A percentile compares a stretch with the other conserved stretches of the same genome.
phyloP scores from a whole-genome alignment of 2,888 invertebrate genomes.

The Scaeva pyrastri region DNA sequence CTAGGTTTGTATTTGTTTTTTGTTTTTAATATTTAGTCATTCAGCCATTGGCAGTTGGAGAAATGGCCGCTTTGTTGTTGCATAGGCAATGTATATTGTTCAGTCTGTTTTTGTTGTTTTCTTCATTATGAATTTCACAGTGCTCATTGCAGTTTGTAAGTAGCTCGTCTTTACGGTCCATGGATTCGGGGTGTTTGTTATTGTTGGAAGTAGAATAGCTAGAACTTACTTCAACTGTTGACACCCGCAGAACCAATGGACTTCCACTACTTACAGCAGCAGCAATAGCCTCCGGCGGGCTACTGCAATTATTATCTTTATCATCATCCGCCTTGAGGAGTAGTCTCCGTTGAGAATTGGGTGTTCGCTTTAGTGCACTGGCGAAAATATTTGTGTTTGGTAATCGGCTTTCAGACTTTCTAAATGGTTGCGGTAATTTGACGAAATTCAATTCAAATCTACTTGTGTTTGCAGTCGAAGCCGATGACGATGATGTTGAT shows the following conservation, averaged over 20 bases:
- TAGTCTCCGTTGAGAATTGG: slow-evolving; percentile 67
- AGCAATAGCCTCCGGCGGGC: slow-evolving; percentile 60
- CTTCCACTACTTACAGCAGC: slow-evolving; percentile 3
- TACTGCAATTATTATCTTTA: slow-evolving; percentile 64
- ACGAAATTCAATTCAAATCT: slow-evolving; percentile 70
- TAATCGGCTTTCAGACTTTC: slow-evolving; percentile 74
- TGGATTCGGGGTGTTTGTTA: slow-evolving; percentile 17
- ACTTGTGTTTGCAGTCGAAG: slow-evolving; percentile 54
- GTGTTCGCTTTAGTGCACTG: slow-evolving; percentile 70
- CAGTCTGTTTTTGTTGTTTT: slow-evolving; percentile 70
- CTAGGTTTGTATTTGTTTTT: neutral
- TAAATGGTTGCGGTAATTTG: slow-evolving; percentile 68
- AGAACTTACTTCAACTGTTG: slow-evolving; percentile 4
- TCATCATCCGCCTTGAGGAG: slow-evolving; percentile 68
- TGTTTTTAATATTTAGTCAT: slow-evolving; percentile 6
- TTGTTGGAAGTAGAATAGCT: neutral
- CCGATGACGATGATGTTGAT: slow-evolving; percentile 17
- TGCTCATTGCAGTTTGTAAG: slow-evolving; percentile 50
- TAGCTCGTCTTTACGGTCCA: slow-evolving; percentile 22
- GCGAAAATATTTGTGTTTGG: slow-evolving; percentile 70
- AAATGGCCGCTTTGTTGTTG: slow-evolving; percentile 55
- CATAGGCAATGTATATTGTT: slow-evolving; percentile 69
- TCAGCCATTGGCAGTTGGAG: slow-evolving; percentile 69
- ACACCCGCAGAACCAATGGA: slow-evolving; percentile 54
- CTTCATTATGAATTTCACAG: slow-evolving; percentile 58